These are phyloP conservation scores for Drosophila ambigua DNA, from an alignment of 1,140 invertebrate species.

Conservation along the genomic window DNA sequence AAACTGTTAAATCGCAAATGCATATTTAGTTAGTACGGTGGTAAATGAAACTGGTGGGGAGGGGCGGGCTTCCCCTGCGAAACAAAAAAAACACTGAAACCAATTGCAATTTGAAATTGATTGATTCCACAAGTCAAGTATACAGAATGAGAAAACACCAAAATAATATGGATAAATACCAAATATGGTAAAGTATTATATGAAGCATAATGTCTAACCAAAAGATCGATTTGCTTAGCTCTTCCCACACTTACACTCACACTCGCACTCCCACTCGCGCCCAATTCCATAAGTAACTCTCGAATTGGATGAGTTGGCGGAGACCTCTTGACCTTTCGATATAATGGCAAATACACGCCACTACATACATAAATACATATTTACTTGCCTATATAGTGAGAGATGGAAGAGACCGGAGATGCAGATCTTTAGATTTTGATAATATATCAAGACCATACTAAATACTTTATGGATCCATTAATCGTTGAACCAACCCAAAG, in stretches of 20 bases:
- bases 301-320: no score
- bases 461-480: slow-evolving; percentile 33
- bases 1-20: slow-evolving; percentile 30
- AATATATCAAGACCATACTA: slow-evolving; percentile 45
- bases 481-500: slow-evolving; percentile 26
- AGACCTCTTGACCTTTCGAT: not conserved
- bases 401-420: not conserved
- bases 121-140: not conserved
- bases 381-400: slow-evolving; percentile 4
- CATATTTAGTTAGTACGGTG: slow-evolving; percentile 44
- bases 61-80: not conserved
- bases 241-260: slow-evolving; percentile 2
- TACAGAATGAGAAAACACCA: slow-evolving; percentile 5
- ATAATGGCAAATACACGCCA: slow-evolving; percentile 14
- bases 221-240: slow-evolving; percentile 25
- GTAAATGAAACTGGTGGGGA: slow-evolving; percentile 1
- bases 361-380: slow-evolving; percentile 25
- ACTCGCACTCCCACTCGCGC: no score
- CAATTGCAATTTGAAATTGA: not conserved
- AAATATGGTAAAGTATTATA: slow-evolving; percentile 31
- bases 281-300: slow-evolving; percentile 4
- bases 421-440: slow-evolving; percentile 42
- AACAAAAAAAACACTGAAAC: slow-evolving; percentile 4
- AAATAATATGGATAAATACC: slow-evolving; percentile 1
- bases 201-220: slow-evolving; percentile 21